A percentile compares a stretch with the other conserved stretches of the same genome.
These are phyloP conservation scores for Chiroxiphia lanceolata DNA, from an alignment of 2,797 vertebrate genomes.

Conservation along the genomic window DNA sequence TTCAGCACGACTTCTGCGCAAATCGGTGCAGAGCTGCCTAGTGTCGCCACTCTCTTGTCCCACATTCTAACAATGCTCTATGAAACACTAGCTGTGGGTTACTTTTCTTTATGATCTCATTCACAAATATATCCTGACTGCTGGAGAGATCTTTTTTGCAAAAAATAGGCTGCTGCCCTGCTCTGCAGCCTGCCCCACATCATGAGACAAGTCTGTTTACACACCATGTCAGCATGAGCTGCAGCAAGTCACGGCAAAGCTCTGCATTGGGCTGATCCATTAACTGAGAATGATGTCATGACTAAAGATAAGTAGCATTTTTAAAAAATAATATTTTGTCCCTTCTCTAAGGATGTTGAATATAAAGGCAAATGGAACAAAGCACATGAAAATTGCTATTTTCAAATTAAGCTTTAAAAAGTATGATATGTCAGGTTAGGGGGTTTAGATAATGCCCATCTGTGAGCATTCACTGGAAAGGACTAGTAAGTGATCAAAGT, in stretches of 20 bases:
- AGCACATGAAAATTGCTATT: background rate
- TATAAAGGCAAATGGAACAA: background rate
- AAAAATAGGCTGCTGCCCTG: background rate
- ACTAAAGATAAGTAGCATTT: background rate
- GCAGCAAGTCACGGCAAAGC: background rate
- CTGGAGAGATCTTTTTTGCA: background rate
- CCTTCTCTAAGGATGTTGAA: background rate
- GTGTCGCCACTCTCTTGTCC: background rate
- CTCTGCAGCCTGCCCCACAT: background rate
- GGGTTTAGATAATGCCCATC: background rate
- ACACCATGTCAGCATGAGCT: background rate
- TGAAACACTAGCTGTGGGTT: background rate
- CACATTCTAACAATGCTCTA: fast-evolving
- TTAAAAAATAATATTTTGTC: background rate
- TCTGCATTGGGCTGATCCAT: background rate
- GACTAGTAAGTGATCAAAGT: background rate
- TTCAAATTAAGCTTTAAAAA: background rate
- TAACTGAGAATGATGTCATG: background rate
- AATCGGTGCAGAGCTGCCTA: background rate
- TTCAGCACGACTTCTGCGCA: background rate
- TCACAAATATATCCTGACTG: background rate
- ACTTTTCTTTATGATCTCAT: background rate
- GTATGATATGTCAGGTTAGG: background rate
- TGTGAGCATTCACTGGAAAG: background rate
- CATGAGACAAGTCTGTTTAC: background rate